A percentile compares a stretch with the other conserved stretches of the same genome.
Conservation (phyloP, 2,797 vertebrate species). For the Sebastes matsubarae region DNA sequence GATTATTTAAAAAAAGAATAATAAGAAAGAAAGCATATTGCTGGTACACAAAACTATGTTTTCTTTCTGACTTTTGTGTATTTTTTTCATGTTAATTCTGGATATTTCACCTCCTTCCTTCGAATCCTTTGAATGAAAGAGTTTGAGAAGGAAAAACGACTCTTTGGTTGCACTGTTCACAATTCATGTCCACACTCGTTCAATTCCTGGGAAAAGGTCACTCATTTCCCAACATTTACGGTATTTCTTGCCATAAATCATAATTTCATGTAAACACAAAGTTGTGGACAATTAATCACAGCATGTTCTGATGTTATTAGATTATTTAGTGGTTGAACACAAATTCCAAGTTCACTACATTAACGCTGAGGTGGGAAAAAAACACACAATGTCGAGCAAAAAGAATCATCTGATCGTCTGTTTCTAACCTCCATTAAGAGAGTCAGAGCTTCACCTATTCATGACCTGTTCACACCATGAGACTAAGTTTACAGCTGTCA, state of each 20-base stretch:
- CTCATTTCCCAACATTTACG: no score
- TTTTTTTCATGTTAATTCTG: background rate
- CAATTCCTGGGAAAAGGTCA: background rate
- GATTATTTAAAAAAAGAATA: background rate
- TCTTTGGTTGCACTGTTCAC: background rate
- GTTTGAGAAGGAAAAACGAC: background rate
- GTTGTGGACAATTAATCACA: background rate
- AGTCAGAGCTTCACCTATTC: slow-evolving; percentile 32
- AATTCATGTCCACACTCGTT: background rate
- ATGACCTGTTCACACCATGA: slow-evolving; percentile 59
- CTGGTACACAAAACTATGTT: background rate
- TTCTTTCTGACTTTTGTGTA: background rate
- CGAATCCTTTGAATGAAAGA: background rate
- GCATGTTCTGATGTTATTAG: background rate
- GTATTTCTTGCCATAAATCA: background rate
- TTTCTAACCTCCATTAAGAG: background rate
- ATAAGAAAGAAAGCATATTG: background rate
- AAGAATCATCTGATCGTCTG: background rate
- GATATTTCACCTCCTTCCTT: background rate
- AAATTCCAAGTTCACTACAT: background rate
- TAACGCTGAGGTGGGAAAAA: background rate
- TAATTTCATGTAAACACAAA: background rate
- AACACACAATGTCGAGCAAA: background rate
- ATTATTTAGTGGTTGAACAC: background rate
- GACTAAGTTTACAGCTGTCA: slow-evolving; percentile 58